Base-by-base conservation (phyloP, 2,888 invertebrate species). In the Heliconius erato region DNA sequence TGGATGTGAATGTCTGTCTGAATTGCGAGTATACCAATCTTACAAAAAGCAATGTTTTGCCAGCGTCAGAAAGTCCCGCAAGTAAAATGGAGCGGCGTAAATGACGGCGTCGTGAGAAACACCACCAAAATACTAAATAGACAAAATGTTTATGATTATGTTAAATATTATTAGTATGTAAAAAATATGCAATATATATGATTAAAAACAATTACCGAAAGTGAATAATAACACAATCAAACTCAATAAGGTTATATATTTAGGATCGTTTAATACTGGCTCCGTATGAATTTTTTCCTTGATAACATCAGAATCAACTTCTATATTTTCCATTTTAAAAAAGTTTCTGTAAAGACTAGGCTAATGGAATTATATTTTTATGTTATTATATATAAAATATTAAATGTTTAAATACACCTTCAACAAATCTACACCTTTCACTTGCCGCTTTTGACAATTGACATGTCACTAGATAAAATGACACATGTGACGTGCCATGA, bases 41-140 rank as follows among this genome's bases (percentile, higher is more conserved):
- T 81, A 98, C 97, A 93, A 98, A 99, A 80, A 99, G 93, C 65
- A 98, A 94, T 4, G 99, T 99, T 96, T 99, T 99, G 28, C 99
- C 99, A 54, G 98, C 97, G 90, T 99, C 98, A 87, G 98, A 98
- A 4, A 99, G 96, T 3, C 99, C 99, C 79, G 98, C 97, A 19
- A 99, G 90, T 81, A 99, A 93, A 77, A 99, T 96, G 86, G 97
- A 97, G 67, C 96, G 96, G 49, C 97, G 96, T 12, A 96, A 90
- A 78, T 96, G 96, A 84, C 96, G 97, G 82, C 96, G 96, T 82
- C 96, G 94, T 83, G 96, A 96, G 94, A 97, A 97, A 86, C 97
- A 91, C 91, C 96, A 94, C 93, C 97, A 96, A 84, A 97, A 91
- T 68, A 97, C 97, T 97, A 96, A 96, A 86, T 59, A 85, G 69